phyloP scores from a whole-genome alignment of 2,113 vertebrate species.

The Condylura cristata region DNA sequence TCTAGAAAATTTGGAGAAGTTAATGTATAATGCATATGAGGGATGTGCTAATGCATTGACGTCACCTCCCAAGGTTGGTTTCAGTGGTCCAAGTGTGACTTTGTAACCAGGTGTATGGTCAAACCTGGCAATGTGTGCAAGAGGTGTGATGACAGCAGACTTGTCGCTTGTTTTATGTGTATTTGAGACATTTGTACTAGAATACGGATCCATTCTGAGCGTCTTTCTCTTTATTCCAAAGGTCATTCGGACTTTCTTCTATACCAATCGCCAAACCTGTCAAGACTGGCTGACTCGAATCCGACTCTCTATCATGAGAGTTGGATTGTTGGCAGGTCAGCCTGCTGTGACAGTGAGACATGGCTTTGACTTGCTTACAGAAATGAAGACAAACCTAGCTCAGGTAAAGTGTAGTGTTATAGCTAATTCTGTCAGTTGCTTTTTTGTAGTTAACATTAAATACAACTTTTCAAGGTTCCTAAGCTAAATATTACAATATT shows the following conservation, averaged over 20 bases:
- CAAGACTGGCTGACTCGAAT: slow-evolving; percentile 98
- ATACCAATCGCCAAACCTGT: slow-evolving; percentile 98
- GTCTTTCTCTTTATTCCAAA: slow-evolving; percentile 76
- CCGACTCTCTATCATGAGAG: slow-evolving; percentile 97
- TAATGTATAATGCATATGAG: slow-evolving; percentile 99
- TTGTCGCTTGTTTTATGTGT: not conserved
- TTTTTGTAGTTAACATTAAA: not conserved
- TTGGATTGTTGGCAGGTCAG: slow-evolving; percentile 96
- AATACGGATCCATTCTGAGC: slow-evolving; percentile 9
- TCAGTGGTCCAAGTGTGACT: not conserved
- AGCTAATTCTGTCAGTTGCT: not conserved
- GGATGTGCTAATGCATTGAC: slow-evolving; percentile 98
- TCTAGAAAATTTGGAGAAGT: slow-evolving; percentile 97
- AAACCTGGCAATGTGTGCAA: not conserved
- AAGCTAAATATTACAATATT: not conserved
- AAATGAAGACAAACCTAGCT: slow-evolving; percentile 93
- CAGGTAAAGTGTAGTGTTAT: slow-evolving; percentile 85
- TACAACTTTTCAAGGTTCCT: not conserved
- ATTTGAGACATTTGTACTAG: not conserved
- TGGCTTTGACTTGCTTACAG: slow-evolving; percentile 96
- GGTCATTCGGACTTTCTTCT: slow-evolving; percentile 98
- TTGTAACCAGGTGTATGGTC: not conserved
- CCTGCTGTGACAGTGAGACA: slow-evolving; percentile 97
- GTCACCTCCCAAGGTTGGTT: slow-evolving; percentile 95
- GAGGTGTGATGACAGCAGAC: not conserved